phyloP scores from a whole-genome alignment of 2,797 vertebrate species.

The Spheniscus humboldti region DNA sequence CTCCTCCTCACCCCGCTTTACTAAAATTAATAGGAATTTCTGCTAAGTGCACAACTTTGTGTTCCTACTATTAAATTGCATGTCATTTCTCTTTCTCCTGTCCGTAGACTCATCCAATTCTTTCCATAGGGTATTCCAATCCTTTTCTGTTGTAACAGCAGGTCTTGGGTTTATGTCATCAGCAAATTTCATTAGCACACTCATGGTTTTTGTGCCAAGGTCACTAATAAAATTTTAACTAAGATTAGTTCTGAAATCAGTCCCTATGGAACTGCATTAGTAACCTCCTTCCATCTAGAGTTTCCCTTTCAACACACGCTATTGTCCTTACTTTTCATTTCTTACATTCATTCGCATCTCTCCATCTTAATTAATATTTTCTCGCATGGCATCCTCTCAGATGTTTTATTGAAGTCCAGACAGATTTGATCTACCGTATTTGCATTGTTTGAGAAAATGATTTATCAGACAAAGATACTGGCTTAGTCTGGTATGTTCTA shows the following conservation, averaged over 20 bases:
- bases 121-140: background rate
- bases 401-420: background rate
- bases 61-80: background rate
- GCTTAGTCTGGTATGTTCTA: background rate
- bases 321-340: constrained; percentile 23
- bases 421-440: constrained; percentile 16
- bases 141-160: background rate
- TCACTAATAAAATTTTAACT: constrained; percentile 23
- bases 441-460: constrained; percentile 2
- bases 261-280: background rate
- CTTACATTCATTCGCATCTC: background rate
- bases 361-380: constrained; percentile 53
- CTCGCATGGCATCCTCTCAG: background rate
- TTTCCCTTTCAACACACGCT: background rate
- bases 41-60: background rate
- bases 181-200: constrained; percentile 3
- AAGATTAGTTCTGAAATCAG: background rate
- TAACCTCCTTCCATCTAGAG: background rate
- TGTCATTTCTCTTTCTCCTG: background rate
- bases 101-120: background rate
- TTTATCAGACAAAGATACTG: constrained; percentile 2
- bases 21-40: background rate
- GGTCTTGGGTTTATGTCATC: background rate
- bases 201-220: background rate
- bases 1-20: background rate